Percentiles rank a stretch among this genome's conserved stretches.
Conservation (phyloP, 2,888 invertebrate species). For the Prenolepis imparis region DNA sequence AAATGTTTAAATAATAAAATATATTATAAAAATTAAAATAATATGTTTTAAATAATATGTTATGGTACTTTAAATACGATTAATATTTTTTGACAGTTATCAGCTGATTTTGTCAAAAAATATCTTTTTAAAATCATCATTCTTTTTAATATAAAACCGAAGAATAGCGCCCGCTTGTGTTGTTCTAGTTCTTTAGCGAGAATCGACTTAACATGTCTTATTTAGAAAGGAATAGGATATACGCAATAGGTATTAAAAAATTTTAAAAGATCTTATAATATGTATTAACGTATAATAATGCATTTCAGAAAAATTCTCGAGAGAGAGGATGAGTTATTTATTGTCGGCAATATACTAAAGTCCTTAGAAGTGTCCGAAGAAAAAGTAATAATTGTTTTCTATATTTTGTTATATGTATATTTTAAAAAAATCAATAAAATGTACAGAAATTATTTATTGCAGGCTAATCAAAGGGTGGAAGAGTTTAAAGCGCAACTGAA, state of each 20-base stretch:
- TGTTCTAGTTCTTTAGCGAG: too few relatives aligned
- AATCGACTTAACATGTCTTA: too few relatives aligned
- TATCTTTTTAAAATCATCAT: too few relatives aligned
- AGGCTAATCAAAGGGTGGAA: slow-evolving; percentile 89
- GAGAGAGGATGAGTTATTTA: slow-evolving; percentile 90
- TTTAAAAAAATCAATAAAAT: slow-evolving; percentile 5
- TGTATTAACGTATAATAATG: neutral
- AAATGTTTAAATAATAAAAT: too few relatives aligned
- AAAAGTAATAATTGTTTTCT: slow-evolving; percentile 82
- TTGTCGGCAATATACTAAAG: slow-evolving; percentile 91
- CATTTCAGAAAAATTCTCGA: slow-evolving; percentile 88
- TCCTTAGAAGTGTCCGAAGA: slow-evolving; percentile 90
- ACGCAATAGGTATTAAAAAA: neutral
- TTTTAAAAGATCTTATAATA: neutral
- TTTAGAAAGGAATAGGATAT: too few relatives aligned
- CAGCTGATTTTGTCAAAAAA: too few relatives aligned
- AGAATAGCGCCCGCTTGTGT: too few relatives aligned
- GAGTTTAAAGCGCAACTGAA: slow-evolving; percentile 88
- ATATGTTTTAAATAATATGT: too few relatives aligned
- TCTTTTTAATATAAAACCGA: too few relatives aligned
- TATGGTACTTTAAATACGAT: too few relatives aligned
- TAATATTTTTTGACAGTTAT: too few relatives aligned
- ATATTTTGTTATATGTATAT: neutral
- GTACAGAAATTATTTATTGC: slow-evolving; percentile 33
- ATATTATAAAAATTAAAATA: too few relatives aligned